Base-by-base conservation (phyloP, 2,113 vertebrate genomes). In the Paraplagusia blochii region DNA sequence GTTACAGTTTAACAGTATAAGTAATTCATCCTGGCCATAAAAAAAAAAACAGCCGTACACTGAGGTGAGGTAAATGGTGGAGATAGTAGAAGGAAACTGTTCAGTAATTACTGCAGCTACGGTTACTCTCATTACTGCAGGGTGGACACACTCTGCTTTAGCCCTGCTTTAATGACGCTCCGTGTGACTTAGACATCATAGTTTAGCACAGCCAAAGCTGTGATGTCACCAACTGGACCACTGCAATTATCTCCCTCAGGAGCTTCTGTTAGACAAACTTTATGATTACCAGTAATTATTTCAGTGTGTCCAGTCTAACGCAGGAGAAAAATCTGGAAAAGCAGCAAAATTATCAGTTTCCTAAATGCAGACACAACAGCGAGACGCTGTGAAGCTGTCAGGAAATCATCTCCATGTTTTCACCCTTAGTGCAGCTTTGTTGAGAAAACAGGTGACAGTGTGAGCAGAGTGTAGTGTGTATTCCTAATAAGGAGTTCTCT, bases 81-180 rank as follows among this genome's bases (percentile, higher is more conserved):
- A 14, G 50, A 9, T 50, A 51, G 72, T 53, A 69, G 40, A 48
- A 69, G 40, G 51, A 46, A 44, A 64, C 51, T 40, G 71, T 10
- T 44, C 53, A 65, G 44, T 76, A 83, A 84, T 84, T 81, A 75
- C 72, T 45, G 10, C 59, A 66, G 77, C 57, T 66, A 56, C 53
- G 69, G 79, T 77, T 74, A 69, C 52, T 74, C 65, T 80, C 74
- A 66, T 85, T 79, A 83, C 46, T 9, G 67, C 2, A 15, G 62
- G 15, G 43, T 36, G 19, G 18, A 5, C 17, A 36, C 13, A 55
- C 10, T 17, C 50, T 44, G 46, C 56, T 72, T 72, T 69, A 73
- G 62, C 73, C 7, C 8, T 8, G 52, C 60, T 68, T 66, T 87
- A 87, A 87, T 80, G 82, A 83, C 80, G 69, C 69, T 79, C 77